A percentile compares a stretch with the other conserved stretches of the same genome.
Evolutionary conservation across 2,113 vertebrate genomes (phyloP).

Genomic region (Etia nguti): DNA sequence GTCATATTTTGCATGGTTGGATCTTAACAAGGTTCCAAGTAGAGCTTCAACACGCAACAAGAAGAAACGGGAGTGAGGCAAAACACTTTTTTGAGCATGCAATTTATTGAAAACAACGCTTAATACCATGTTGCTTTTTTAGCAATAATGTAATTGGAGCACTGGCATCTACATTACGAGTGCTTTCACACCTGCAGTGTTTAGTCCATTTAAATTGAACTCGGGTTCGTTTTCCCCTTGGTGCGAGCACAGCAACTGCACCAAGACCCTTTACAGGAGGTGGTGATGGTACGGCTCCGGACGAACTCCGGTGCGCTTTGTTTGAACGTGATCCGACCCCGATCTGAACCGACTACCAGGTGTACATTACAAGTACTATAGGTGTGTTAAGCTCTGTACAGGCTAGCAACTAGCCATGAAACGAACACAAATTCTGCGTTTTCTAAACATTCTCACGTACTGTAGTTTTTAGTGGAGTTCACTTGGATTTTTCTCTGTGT

Average conservation of each 20-base stretch:
- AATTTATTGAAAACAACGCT: not conserved
- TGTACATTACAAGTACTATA: not conserved
- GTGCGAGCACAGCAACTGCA: not conserved
- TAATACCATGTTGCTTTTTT: not conserved
- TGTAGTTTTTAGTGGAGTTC: not conserved
- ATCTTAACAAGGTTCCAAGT: not conserved
- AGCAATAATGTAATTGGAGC: not conserved
- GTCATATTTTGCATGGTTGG: not conserved
- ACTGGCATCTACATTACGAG: fast-evolving
- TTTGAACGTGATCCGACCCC: not conserved
- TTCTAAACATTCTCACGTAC: not conserved
- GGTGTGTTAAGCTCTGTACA: not conserved
- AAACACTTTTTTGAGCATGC: not conserved
- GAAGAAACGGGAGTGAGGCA: not conserved
- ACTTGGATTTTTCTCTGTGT: not conserved
- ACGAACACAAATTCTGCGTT: not conserved
- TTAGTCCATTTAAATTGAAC: not conserved
- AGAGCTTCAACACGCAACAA: not conserved
- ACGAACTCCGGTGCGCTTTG: not conserved
- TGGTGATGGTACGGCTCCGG: not conserved
- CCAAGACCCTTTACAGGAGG: not conserved
- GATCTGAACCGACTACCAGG: not conserved
- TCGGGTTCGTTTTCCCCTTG: fast-evolving
- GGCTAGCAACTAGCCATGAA: not conserved
- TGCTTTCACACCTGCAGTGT: too few relatives aligned